Evolutionary conservation across 2,113 vertebrate species (phyloP).

Genomic region (Emydura subglobosa): DNA sequence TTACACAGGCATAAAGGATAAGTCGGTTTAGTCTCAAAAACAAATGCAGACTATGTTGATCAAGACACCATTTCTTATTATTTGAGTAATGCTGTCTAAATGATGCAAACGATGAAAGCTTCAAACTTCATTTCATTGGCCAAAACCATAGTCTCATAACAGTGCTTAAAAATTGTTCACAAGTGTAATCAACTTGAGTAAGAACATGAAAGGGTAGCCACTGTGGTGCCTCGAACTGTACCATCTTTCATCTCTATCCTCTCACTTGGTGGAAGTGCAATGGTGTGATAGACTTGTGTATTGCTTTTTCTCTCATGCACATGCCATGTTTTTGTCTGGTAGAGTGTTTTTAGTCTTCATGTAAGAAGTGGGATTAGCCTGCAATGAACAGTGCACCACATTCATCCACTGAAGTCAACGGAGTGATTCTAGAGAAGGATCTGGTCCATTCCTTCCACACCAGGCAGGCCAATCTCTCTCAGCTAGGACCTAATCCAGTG

Average conservation of each 20-base stretch:
- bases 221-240: fast-evolving
- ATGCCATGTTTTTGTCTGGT: background rate
- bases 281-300: fast-evolving
- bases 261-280: background rate
- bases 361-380: background rate
- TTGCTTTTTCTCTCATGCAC: background rate
- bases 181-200: background rate
- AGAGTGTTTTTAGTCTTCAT: background rate
- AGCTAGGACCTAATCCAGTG: background rate
- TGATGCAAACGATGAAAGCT: background rate
- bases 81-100: background rate
- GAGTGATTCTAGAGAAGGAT: background rate
- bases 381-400: background rate
- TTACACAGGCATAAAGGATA: background rate
- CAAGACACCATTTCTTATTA: background rate
- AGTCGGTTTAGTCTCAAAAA: background rate
- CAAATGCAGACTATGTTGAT: background rate
- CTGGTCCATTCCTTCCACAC: background rate
- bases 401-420: background rate
- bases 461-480: background rate
- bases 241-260: fast-evolving
- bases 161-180: background rate
- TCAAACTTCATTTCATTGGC: background rate
- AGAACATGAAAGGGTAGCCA: background rate
- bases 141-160: background rate